These are phyloP conservation scores for Craseonycteris thonglongyai DNA, from an alignment of 2,113 vertebrate species.

Conservation along the genomic window DNA sequence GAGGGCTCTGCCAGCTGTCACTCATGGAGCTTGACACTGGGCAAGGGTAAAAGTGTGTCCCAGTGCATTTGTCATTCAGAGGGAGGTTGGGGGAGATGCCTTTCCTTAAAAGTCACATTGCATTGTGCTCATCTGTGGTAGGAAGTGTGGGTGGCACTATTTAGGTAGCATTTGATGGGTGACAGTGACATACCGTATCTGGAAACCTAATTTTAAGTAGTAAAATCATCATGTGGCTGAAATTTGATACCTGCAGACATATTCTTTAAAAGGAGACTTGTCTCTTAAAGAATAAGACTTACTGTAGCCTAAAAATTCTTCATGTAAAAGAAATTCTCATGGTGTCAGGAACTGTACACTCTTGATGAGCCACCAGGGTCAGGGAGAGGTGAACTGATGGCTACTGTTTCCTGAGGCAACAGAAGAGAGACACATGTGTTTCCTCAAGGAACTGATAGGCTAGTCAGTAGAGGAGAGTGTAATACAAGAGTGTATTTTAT, in stretches of 20 bases:
- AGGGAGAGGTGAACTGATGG: background rate
- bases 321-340: background rate
- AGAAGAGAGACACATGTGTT: background rate
- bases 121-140: background rate
- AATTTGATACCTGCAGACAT: background rate
- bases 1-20: background rate
- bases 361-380: background rate
- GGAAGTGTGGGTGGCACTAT: background rate
- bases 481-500: background rate
- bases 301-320: background rate
- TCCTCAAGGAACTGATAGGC: background rate
- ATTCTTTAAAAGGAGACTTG: background rate
- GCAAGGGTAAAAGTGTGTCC: background rate
- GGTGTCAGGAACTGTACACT: background rate
- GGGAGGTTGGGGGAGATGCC: background rate
- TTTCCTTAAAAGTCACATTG: background rate
- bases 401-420: background rate
- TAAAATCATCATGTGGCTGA: background rate
- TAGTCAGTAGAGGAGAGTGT: background rate
- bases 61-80: background rate
- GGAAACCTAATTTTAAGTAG: constrained; percentile 11
- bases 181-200: background rate
- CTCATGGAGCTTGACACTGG: background rate
- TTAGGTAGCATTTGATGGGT: background rate
- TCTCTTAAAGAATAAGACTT: background rate